These are phyloP conservation scores for Pedionomus torquatus DNA, from an alignment of 2,113 vertebrate species.

Conservation along the genomic window DNA sequence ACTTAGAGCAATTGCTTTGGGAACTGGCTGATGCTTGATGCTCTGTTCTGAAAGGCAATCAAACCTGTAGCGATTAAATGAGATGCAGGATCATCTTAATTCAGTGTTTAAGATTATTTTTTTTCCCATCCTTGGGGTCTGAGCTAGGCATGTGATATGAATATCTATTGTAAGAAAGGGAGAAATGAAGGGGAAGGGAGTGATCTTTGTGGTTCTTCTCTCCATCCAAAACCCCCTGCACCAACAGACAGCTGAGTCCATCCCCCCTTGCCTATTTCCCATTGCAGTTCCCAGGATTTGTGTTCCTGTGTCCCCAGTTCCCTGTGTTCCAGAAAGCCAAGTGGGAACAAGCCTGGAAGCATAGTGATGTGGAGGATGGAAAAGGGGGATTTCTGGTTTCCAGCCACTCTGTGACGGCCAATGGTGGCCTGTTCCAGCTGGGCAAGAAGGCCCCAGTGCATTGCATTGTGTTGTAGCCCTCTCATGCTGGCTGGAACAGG, in stretches of 20 bases:
- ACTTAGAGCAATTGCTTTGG: not conserved
- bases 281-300: not conserved
- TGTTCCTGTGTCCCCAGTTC: too few relatives aligned
- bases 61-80: fast-evolving
- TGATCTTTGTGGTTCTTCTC: not conserved
- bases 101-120: not conserved
- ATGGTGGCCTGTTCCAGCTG: not conserved
- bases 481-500: fast-evolving
- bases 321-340: not conserved
- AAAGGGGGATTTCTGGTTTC: not conserved
- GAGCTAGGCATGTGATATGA: not conserved
- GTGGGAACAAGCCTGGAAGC: not conserved
- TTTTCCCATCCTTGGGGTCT: not conserved
- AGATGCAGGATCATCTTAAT: not conserved
- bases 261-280: not conserved
- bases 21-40: not conserved
- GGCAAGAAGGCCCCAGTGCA: fast-evolving
- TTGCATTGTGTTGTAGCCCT: not conserved
- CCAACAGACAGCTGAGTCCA: fast-evolving
- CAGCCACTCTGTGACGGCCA: not conserved
- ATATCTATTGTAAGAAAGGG: not conserved
- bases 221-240: not conserved
- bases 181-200: not conserved
- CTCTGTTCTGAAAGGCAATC: not conserved
- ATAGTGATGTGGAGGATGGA: not conserved